Percentiles rank a stretch among this genome's conserved stretches.
These are phyloP conservation scores for Cotesia typhae DNA, from an alignment of 1,140 invertebrate genomes.

Conservation along the genomic window DNA sequence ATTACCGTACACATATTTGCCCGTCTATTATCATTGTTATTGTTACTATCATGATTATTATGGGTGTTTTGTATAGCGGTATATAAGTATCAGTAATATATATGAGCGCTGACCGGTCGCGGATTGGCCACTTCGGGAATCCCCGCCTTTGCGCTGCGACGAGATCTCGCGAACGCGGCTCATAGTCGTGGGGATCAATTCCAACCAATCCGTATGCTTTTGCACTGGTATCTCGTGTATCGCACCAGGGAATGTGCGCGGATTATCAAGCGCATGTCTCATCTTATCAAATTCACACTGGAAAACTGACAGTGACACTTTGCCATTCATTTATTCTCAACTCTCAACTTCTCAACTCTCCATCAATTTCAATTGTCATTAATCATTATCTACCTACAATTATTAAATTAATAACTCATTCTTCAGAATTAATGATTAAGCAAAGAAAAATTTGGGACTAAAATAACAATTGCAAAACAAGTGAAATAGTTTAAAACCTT, in stretches of 20 bases:
- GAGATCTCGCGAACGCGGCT: conserved; percentile 27
- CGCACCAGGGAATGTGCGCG: conserved; percentile 11
- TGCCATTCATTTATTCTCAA: no score
- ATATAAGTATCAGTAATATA: no score
- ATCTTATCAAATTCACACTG: background rate
- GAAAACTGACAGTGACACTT: background rate
- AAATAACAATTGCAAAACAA: no score
- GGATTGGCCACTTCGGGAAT: conserved; percentile 60
- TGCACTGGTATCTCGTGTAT: conserved; percentile 2
- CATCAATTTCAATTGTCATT: background rate
- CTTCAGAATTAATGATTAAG: no score
- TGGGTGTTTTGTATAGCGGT: background rate
- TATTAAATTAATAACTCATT: no score
- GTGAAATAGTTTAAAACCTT: no score
- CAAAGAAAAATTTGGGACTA: no score
- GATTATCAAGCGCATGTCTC: conserved; percentile 23
- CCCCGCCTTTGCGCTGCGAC: conserved; percentile 54
- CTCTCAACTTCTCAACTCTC: no score
- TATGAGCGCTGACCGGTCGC: conserved; percentile 41
- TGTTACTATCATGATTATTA: no score
- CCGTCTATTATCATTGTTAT: background rate
- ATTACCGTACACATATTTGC: background rate
- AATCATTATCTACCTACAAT: background rate
- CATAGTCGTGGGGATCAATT: conserved; percentile 30
- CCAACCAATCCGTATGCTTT: conserved; percentile 33